Conservation (phyloP, 2,797 vertebrate species). For the Scolopax bukidnonensis region DNA sequence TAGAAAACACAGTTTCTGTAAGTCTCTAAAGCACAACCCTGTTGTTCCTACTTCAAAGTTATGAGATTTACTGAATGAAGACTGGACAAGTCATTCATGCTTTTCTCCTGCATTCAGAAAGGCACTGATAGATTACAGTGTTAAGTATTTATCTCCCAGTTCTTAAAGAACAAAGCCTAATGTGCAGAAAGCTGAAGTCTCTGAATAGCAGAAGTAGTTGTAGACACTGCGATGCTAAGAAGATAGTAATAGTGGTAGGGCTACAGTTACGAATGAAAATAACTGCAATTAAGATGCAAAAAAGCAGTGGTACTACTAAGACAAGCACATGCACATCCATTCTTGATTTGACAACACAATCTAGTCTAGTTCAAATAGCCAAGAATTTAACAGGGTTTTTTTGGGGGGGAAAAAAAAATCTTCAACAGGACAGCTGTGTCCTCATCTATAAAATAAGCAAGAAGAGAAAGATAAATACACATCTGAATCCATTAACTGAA, state of each 20-base stretch:
- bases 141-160: conserved; percentile 80
- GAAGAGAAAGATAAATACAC: conserved; percentile 86
- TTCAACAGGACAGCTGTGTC: conserved; percentile 77
- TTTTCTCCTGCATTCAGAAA: conserved; percentile 87
- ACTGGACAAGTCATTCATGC: conserved; percentile 81
- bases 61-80: conserved; percentile 76
- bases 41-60: conserved; percentile 80
- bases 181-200: conserved; percentile 80
- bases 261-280: conserved; percentile 78
- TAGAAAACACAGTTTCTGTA: conserved; percentile 84
- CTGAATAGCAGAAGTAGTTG: conserved; percentile 80
- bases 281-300: conserved; percentile 82
- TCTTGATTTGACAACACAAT: conserved; percentile 86
- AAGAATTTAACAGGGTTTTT: conserved; percentile 73
- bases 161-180: conserved; percentile 80
- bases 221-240: conserved; percentile 74
- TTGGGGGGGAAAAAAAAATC: conserved; percentile 33
- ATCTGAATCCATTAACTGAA: conserved; percentile 87
- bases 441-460: conserved; percentile 84
- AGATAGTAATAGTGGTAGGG: conserved; percentile 75
- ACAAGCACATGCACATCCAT: conserved; percentile 94
- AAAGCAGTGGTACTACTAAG: conserved; percentile 86
- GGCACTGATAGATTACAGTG: conserved; percentile 80
- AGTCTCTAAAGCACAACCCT: conserved; percentile 85
- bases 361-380: conserved; percentile 90